phyloP scores from a whole-genome alignment of 2,888 invertebrate species.

The Pomacea canaliculata region DNA sequence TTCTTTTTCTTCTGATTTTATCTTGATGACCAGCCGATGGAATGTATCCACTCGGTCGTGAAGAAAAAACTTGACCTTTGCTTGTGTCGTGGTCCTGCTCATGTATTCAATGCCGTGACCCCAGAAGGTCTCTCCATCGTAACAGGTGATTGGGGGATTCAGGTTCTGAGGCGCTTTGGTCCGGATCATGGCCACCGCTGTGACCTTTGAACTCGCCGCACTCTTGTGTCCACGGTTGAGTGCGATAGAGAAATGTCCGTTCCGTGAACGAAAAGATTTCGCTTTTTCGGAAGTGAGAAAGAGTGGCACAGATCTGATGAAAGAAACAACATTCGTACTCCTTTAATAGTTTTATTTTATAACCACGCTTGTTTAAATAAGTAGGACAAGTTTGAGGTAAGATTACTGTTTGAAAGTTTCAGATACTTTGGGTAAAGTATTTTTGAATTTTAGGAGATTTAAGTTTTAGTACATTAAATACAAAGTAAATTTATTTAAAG shows the following conservation, averaged over 20 bases:
- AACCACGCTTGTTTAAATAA: too few relatives aligned
- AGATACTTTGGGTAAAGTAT: too few relatives aligned
- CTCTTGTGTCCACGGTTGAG: not conserved
- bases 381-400: too few relatives aligned
- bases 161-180: not conserved
- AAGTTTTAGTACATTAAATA: too few relatives aligned
- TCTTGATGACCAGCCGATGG: not conserved
- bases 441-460: too few relatives aligned
- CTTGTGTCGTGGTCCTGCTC: not conserved
- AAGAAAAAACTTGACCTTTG: not conserved
- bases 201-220: not conserved
- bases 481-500: too few relatives aligned
- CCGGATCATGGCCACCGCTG: not conserved
- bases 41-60: not conserved
- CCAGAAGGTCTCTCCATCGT: not conserved
- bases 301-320: not conserved
- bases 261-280: not conserved
- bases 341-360: too few relatives aligned
- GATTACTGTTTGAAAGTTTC: too few relatives aligned
- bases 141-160: not conserved
- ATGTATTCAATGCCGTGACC: not conserved
- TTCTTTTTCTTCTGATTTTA: not conserved
- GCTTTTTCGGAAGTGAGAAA: not conserved
- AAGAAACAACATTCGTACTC: too few relatives aligned
- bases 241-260: not conserved